Conservation (phyloP, 2,797 vertebrate species). For the Crax fasciolata region DNA sequence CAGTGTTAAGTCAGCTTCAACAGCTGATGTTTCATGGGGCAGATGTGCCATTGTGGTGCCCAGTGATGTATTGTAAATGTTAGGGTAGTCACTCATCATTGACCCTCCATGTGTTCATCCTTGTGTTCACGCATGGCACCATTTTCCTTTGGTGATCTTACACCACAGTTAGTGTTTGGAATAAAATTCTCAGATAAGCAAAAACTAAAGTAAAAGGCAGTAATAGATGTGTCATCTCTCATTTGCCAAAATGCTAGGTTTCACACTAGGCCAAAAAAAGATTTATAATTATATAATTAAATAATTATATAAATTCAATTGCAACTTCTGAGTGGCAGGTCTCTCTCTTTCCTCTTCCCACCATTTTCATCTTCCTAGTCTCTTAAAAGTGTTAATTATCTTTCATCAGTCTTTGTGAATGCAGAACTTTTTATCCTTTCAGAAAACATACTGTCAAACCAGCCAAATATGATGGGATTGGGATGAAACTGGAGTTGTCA, state of each 20-base stretch:
- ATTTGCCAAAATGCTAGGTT: background rate
- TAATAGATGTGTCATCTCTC: background rate
- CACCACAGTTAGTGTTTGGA: background rate
- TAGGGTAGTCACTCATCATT: background rate
- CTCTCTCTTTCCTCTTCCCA: background rate
- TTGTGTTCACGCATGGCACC: background rate
- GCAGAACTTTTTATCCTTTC: background rate
- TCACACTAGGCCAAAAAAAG: background rate
- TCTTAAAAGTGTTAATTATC: background rate
- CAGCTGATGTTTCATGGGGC: background rate
- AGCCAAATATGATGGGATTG: background rate
- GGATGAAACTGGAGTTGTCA: background rate
- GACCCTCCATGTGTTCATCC: background rate
- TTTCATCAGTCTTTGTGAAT: background rate
- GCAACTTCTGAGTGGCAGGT: background rate
- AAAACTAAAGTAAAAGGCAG: background rate
- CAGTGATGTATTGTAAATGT: background rate
- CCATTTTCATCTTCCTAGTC: background rate
- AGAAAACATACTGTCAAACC: background rate
- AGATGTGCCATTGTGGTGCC: background rate
- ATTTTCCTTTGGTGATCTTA: background rate
- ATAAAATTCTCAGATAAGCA: background rate
- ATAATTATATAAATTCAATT: background rate
- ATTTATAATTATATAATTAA: background rate
- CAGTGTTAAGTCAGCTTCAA: background rate